Evolutionary conservation across 2,888 invertebrate species (phyloP), one percentile per base, ranked within the genome.

Genomic region (Orthonychiurus folsomi): DNA sequence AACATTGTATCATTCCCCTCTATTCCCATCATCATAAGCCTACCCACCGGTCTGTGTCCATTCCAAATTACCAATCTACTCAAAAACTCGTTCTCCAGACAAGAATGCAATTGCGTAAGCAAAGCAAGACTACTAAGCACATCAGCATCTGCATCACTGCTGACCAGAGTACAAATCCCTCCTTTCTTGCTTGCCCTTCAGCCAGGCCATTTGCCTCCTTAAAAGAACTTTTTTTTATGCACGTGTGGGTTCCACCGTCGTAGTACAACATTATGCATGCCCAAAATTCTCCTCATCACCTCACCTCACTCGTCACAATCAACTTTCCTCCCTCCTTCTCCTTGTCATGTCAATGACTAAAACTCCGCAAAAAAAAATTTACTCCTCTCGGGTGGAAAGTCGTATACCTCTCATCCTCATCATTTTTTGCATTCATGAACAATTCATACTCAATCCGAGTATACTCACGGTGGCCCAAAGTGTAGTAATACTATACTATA

Each of bases 171-270:
- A 37, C 37, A 37, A 37, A 37, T 37, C 37, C 37, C 15, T 37
- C 37, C n/a, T 25, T 37, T 28, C n/a, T 5, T 23, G 24, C 23
- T 20, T 59, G 59, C 59, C 59, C 59, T 59, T 59, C 23, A 23
- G 50, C 3, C 50, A 50, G 59, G 59, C 23, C 59, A 59, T 59
- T 59, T 59, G 47, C 59, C 59, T 59, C 59, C n/a, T n/a, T n/a
- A n/a, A n/a, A n/a, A n/a, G n/a, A n/a, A n/a, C 3, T 18, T 24
- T 50, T 59, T 48, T 50, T 50, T 50, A 5, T 24, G 20, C 48
- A 37, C 37, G 37, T 37, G 37, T 37, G 15, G 15, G 15, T 37
- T 37, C 9, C 9, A 15, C 37, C 9, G 37, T 37, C 37, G 37
- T 37, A 5, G 37, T 37, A 37, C 15, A 37, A 37, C 5, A 37